Evolutionary conservation across 30 jellyfish, hydroid and myxozoan genomes (phyloP).

Genomic region (Clytia hemisphaerica): DNA sequence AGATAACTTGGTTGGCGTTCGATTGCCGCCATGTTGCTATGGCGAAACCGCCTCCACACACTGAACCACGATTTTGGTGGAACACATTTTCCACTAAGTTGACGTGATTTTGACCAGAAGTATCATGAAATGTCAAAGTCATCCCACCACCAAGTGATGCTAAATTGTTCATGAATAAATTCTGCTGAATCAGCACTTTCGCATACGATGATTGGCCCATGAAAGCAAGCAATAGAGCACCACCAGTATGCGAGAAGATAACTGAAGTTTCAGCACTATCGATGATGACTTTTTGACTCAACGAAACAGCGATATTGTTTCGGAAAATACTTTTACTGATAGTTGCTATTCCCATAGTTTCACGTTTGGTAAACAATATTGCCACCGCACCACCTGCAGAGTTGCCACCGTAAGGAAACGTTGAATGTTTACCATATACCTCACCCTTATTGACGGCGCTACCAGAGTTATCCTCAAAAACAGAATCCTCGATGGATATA

Average conservation of each 20-base stretch:
- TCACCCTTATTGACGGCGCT: slow-evolving; percentile 8
- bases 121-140: slow-evolving; percentile 40
- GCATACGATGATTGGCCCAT: slow-evolving; percentile 11
- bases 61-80: slow-evolving; percentile 23
- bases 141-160: slow-evolving; percentile 83
- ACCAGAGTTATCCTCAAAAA: slow-evolving; percentile 36
- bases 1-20: slow-evolving; percentile 2
- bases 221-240: slow-evolving; percentile 50
- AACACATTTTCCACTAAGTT: slow-evolving; percentile 6
- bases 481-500: not conserved
- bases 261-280: not conserved
- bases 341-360: not conserved
- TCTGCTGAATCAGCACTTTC: slow-evolving; percentile 10
- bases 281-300: not conserved
- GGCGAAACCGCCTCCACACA: slow-evolving; percentile 63
- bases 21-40: slow-evolving; percentile 44
- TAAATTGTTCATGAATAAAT: slow-evolving; percentile 19
- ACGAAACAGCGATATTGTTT: slow-evolving; percentile 31
- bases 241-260: slow-evolving; percentile 56
- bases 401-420: slow-evolving; percentile 46
- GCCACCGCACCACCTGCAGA: slow-evolving; percentile 84
- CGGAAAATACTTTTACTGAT: not conserved
- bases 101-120: slow-evolving; percentile 26
- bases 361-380: slow-evolving; percentile 32
- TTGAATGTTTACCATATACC: not conserved